These are phyloP conservation scores for Microtus pennsylvanicus DNA, from an alignment of 2,113 vertebrate species.

Conservation along the genomic window DNA sequence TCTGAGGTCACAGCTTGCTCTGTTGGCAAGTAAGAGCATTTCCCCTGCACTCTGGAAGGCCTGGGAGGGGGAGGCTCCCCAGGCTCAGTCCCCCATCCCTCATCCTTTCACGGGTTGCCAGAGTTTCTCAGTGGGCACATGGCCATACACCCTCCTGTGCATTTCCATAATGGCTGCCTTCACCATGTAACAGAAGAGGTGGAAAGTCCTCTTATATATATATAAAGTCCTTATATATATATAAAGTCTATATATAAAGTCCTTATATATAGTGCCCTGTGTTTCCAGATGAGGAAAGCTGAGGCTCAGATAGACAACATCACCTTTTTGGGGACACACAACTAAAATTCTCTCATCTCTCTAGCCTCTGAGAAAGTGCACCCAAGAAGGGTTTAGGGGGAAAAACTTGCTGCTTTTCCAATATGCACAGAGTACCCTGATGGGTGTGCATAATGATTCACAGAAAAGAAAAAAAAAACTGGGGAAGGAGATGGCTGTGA, in stretches of 20 bases:
- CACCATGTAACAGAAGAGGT: fast-evolving
- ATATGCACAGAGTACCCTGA: background rate
- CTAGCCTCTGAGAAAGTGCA: background rate
- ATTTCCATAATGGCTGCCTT: background rate
- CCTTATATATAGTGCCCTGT: background rate
- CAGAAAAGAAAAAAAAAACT: background rate
- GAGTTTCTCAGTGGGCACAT: background rate
- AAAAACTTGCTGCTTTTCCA: background rate
- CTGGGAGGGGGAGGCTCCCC: too few relatives aligned
- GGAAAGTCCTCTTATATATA: fast-evolving
- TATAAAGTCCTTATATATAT: too few relatives aligned
- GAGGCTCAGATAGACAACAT: background rate
- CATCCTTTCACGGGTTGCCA: fast-evolving
- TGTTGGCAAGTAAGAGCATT: background rate
- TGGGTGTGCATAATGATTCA: background rate
- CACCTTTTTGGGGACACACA: background rate
- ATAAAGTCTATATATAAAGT: too few relatives aligned
- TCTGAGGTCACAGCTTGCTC: background rate
- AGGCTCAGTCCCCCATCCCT: fast-evolving
- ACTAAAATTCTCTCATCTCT: background rate
- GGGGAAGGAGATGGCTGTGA: background rate
- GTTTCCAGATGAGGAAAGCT: background rate
- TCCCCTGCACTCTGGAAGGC: background rate
- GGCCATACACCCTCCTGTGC: fast-evolving
- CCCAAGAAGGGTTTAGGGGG: background rate